Evolutionary conservation across 2,888 invertebrate genomes (phyloP).

Genomic region (Drosophila neonasuta): DNA sequence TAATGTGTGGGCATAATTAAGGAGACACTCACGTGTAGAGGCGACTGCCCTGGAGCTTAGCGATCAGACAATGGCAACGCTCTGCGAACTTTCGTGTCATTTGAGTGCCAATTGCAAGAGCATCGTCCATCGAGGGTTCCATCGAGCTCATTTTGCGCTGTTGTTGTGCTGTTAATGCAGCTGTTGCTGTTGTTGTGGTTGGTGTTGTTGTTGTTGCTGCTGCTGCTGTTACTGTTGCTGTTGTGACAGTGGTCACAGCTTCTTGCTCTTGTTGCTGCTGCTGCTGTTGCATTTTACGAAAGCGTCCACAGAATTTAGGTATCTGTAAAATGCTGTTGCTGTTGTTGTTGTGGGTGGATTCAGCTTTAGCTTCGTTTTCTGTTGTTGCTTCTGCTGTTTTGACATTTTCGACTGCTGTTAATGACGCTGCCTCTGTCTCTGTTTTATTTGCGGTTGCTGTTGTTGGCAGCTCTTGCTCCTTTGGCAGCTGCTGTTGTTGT

Average conservation of each 20-base stretch:
- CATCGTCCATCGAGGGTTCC: constrained; percentile 74
- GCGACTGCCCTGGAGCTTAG: constrained; percentile 72
- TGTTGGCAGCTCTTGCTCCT: constrained; percentile 3
- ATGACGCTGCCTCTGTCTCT: constrained; percentile 6
- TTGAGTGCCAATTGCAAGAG: constrained; percentile 79
- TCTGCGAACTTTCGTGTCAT: constrained; percentile 73
- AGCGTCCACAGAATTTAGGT: constrained; percentile 65
- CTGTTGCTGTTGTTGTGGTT: constrained; percentile 25
- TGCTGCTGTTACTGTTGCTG: constrained; percentile 17
- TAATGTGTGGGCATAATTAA: background rate
- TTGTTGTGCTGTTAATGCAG: constrained; percentile 48
- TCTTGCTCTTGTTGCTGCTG: constrained; percentile 36
- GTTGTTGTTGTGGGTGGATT: constrained; percentile 25
- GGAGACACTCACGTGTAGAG: constrained; percentile 79
- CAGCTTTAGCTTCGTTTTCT: constrained; percentile 8
- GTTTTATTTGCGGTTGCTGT: background rate
- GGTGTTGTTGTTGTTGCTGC: constrained; percentile 25
- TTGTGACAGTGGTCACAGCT: background rate
- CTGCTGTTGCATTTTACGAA: constrained; percentile 54
- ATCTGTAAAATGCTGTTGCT: constrained; percentile 43
- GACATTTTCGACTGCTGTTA: constrained; percentile 6
- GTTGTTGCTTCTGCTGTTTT: constrained; percentile 12
- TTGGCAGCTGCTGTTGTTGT: constrained; percentile 8
- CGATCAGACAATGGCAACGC: constrained; percentile 61
- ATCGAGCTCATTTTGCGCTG: constrained; percentile 68